Evolutionary conservation across 2,113 vertebrate genomes (phyloP), one percentile per base, ranked within the genome.

Genomic region (Antechinus flavipes): DNA sequence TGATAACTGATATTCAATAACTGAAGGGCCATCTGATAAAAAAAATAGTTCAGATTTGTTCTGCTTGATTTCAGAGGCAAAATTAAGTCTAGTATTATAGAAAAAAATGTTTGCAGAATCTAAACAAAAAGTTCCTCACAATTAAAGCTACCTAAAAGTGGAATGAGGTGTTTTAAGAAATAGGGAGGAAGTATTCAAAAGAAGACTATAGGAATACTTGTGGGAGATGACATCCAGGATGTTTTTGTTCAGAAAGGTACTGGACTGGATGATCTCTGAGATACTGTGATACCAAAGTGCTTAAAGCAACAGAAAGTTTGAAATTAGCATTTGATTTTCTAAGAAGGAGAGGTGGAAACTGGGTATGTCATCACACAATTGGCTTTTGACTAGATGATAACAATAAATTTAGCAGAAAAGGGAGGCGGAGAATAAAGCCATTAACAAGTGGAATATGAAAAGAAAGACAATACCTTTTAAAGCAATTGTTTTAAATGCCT

Each of bases 401-500:
- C 89, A 93, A 93, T 42, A 90, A 56, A 68, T 54, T 25, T 26
- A 56, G 55, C 27, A 19, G 47, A 95, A 94, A 90, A 95, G 47
- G 84, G 91, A 94, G 91, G 55, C 0, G 0, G 52, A 23, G 61
- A 46, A 90, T 23, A 95, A 95, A 50, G 23, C 92, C 93, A 92
- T 91, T 92, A 91, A 91, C 10, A 90, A 93, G 1, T n/a, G 42
- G 27, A 54, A 46, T 42, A 93, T 93, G 91, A 93, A 93, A 92
- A 93, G 54, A 92, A 3, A 96, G 35, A 2, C n/a, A 30, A 89
- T 92, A 90, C 50, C 93, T 93, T 90, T 58, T 47, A 23, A 26
- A 55, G 54, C 93, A 96, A 96, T 97, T 96, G 93, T 92, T 95
- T 95, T 92, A n/a, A 91, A 42, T 95, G 91, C 61, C 93, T 96